A percentile compares a stretch with the other conserved stretches of the same genome.
phyloP scores from a whole-genome alignment of 2,888 invertebrate genomes.

The Aphodius sticticus region DNA sequence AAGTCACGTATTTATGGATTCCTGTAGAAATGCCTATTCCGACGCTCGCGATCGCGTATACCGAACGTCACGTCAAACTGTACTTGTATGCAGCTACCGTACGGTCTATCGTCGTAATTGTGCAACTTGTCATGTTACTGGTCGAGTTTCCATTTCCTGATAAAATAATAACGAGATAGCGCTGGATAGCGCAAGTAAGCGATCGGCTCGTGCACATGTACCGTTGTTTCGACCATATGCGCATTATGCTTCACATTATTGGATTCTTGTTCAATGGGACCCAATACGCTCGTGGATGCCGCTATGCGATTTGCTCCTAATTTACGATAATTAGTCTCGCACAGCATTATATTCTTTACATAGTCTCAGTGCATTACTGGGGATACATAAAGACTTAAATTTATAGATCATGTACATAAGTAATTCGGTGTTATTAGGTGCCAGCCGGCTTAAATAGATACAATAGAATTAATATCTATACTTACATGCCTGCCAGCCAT shows the following conservation, averaged over 20 bases:
- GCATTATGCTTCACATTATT: neutral
- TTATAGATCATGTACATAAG: no score
- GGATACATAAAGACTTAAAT: no score
- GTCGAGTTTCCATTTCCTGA: slow-evolving; percentile 17
- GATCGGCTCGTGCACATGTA: slow-evolving; percentile 4
- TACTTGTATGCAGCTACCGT: neutral
- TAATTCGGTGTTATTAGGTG: no score
- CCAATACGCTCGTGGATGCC: neutral
- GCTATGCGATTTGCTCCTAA: neutral
- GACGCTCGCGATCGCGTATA: neutral
- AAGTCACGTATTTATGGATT: neutral
- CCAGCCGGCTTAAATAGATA: no score
- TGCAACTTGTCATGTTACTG: slow-evolving; percentile 14
- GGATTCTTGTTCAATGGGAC: neutral
- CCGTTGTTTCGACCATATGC: neutral
- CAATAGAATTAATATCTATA: no score
- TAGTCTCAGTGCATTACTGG: no score
- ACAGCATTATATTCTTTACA: no score
- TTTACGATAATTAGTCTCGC: neutral
- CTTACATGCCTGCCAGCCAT: no score
- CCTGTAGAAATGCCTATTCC: neutral
- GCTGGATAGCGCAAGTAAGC: neutral
- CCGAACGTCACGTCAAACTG: neutral
- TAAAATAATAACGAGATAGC: slow-evolving; percentile 19
- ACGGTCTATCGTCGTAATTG: slow-evolving; percentile 9